Conservation (phyloP, 2,113 vertebrate species). For the Dasyornis broadbenti region DNA sequence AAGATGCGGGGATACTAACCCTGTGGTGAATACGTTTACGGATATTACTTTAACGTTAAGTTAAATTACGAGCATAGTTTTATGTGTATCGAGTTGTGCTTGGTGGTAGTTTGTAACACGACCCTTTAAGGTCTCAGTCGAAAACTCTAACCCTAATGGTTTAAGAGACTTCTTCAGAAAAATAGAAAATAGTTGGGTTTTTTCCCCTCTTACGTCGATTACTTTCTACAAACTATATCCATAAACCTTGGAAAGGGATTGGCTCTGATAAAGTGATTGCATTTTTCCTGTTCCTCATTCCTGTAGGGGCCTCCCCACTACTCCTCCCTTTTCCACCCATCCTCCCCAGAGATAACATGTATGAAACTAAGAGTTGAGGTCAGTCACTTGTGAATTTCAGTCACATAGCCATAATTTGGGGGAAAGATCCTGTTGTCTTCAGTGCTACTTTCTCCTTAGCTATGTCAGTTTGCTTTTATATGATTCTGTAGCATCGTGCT, state of each 20-base stretch:
- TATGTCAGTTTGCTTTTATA: background rate
- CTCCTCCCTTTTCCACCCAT: constrained; percentile 10
- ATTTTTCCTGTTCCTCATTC: constrained; percentile 62
- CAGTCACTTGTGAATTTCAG: background rate
- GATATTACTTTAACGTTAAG: background rate
- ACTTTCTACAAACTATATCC: background rate
- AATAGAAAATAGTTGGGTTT: background rate
- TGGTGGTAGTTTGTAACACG: background rate
- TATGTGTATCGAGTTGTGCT: background rate
- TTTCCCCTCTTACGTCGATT: background rate
- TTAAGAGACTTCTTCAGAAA: background rate
- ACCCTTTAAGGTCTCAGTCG: background rate
- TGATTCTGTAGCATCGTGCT: background rate
- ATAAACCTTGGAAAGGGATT: background rate
- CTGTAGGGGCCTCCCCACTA: background rate
- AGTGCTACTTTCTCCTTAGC: background rate
- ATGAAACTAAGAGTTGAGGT: background rate
- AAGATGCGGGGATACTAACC: background rate
- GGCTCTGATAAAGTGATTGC: background rate
- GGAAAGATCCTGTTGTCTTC: background rate
- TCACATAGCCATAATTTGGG: background rate
- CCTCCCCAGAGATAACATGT: background rate
- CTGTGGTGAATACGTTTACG: background rate
- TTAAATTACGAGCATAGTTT: background rate
- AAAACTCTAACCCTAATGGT: background rate